Percentiles rank a stretch among this genome's conserved stretches.
Evolutionary conservation across 2,797 vertebrate genomes (phyloP).

Genomic region (Gymnoscopelus braueri): DNA sequence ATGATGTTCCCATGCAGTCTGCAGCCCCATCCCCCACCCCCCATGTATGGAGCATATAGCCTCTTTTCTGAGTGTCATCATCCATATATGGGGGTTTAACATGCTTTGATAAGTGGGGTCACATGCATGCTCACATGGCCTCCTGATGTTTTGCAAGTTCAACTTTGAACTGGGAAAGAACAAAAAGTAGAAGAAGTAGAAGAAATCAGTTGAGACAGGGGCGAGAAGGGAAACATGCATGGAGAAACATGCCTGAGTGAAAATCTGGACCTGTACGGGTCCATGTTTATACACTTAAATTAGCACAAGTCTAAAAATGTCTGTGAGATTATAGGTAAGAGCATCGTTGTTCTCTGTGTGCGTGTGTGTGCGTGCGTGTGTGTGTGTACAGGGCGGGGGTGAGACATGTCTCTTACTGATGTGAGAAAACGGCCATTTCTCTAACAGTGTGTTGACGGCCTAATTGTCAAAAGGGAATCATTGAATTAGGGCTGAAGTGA

Average conservation of each 20-base stretch:
- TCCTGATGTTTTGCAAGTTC: slow-evolving; percentile 35
- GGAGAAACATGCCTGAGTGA: background rate
- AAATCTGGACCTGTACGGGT: background rate
- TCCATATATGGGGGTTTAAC: slow-evolving; percentile 17
- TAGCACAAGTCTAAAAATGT: background rate
- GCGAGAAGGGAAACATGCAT: background rate
- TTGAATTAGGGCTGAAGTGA: slow-evolving; percentile 45
- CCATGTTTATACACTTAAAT: no score
- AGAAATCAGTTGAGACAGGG: background rate
- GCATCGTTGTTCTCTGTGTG: slow-evolving; percentile 34
- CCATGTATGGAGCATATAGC: slow-evolving; percentile 1
- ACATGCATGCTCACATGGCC: slow-evolving; percentile 63
- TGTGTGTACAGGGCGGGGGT: slow-evolving; percentile 46
- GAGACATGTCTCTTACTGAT: slow-evolving; percentile 74
- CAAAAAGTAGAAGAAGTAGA: background rate
- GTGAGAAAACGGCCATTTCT: slow-evolving; percentile 60
- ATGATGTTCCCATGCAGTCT: no score
- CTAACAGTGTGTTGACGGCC: slow-evolving; percentile 24
- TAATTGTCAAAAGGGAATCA: slow-evolving; percentile 66
- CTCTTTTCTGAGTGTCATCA: background rate
- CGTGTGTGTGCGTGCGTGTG: slow-evolving; percentile 11
- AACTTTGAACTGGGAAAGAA: background rate
- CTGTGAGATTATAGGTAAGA: slow-evolving; percentile 3
- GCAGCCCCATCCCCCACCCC: background rate
- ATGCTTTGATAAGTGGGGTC: slow-evolving; percentile 48